Percentiles rank a stretch among this genome's conserved stretches.
Conservation (phyloP, 2,113 vertebrate genomes). For the Oxygymnocypris stewartii region DNA sequence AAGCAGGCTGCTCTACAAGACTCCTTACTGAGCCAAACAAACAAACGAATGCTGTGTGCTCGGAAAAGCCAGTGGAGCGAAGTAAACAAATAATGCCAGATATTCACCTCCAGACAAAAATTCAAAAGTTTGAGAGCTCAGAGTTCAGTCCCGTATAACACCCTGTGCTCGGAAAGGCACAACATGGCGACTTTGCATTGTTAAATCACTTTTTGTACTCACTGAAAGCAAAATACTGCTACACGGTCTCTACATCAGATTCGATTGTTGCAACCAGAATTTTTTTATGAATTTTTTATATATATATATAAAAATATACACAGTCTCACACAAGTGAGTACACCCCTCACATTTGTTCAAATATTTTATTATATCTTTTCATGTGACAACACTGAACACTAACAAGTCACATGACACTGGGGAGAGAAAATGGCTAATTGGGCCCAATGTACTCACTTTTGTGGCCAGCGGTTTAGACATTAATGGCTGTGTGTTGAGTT, state of each 20-base stretch:
- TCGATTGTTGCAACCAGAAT: not conserved
- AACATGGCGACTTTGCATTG: not conserved
- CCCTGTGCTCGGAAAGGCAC: not conserved
- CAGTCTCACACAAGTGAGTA: too few relatives aligned
- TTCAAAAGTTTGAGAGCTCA: not conserved
- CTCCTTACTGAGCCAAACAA: slow-evolving; percentile 25
- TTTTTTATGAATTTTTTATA: too few relatives aligned
- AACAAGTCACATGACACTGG: too few relatives aligned
- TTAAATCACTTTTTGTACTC: not conserved
- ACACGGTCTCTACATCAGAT: not conserved
- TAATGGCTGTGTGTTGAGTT: too few relatives aligned
- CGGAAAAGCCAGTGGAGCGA: not conserved
- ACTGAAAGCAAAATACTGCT: not conserved
- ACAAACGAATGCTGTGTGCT: slow-evolving; percentile 4
- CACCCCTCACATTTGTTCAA: too few relatives aligned
- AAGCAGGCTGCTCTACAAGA: not conserved
- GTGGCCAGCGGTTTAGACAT: too few relatives aligned
- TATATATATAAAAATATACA: too few relatives aligned
- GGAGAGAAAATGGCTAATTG: too few relatives aligned
- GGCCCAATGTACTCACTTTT: too few relatives aligned
- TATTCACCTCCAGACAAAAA: not conserved
- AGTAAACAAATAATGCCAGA: not conserved
- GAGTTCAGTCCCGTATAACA: not conserved
- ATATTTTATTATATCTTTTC: too few relatives aligned
- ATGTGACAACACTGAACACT: too few relatives aligned